Evolutionary conservation across 2,888 invertebrate species (phyloP).

Genomic region (Cinara cedri): DNA sequence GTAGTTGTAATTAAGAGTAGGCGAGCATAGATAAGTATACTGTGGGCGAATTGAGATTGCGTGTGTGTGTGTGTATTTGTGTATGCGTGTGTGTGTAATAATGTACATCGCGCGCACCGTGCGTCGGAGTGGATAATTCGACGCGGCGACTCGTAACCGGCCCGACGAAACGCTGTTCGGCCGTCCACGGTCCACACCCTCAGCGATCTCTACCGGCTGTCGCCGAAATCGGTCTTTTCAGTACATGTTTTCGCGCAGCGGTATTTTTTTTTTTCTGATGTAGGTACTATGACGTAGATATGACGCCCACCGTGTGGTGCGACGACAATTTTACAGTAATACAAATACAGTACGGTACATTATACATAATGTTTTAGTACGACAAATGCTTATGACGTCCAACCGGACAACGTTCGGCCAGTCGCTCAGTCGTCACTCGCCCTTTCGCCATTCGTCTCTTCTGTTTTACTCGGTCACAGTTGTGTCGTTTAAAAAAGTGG

Average conservation of each 20-base stretch:
- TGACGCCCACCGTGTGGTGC: background rate
- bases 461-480: too few relatives aligned
- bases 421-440: too few relatives aligned
- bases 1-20: too few relatives aligned
- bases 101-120: background rate
- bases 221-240: background rate
- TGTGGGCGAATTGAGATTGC: background rate
- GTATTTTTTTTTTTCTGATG: too few relatives aligned
- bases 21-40: too few relatives aligned
- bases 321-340: background rate
- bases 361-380: too few relatives aligned
- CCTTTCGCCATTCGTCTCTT: too few relatives aligned
- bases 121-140: background rate
- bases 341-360: too few relatives aligned
- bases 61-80: background rate
- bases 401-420: too few relatives aligned
- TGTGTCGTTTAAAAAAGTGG: too few relatives aligned
- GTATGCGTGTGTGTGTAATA: background rate
- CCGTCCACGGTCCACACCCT: background rate
- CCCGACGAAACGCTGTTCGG: conserved; percentile 44
- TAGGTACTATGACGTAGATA: too few relatives aligned
- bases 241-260: conserved; percentile 28
- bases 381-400: background rate
- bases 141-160: background rate
- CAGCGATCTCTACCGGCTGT: conserved; percentile 18